A percentile compares a stretch with the other conserved stretches of the same genome.
Evolutionary conservation across 2,797 vertebrate genomes (phyloP).

Genomic region (Acomys russatus): DNA sequence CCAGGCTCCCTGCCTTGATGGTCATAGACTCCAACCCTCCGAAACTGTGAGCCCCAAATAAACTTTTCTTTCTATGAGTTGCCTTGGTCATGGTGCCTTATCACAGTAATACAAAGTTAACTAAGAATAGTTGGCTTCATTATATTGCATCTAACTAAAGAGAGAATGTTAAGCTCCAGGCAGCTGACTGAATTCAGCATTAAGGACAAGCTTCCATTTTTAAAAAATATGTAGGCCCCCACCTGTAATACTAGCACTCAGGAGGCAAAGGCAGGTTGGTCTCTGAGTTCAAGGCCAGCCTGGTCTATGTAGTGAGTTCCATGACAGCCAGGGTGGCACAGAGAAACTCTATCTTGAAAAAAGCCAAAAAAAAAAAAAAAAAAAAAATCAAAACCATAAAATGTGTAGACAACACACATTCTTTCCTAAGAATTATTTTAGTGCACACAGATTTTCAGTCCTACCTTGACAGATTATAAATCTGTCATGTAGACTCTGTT

Average conservation of each 20-base stretch:
- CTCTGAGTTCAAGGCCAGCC: too few species aligned
- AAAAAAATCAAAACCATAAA: neutral
- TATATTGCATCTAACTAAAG: neutral
- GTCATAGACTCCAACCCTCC: neutral
- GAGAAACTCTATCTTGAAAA: too few species aligned
- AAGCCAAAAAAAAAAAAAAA: too few species aligned
- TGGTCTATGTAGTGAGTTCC: too few species aligned
- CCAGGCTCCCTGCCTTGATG: neutral
- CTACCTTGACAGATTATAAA: neutral
- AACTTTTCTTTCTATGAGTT: neutral
- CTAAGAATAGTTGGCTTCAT: neutral
- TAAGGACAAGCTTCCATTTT: neutral
- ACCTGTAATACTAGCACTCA: neutral
- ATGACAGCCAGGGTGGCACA: too few species aligned
- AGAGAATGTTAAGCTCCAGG: neutral
- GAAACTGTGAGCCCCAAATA: neutral
- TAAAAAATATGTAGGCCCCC: too few species aligned
- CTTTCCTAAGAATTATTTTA: neutral
- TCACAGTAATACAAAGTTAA: neutral
- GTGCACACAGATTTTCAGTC: neutral
- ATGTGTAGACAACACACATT: neutral
- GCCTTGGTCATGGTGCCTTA: neutral
- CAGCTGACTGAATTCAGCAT: neutral
- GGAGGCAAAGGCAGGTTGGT: neutral
- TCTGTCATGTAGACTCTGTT: neutral